Evolutionary conservation across 1,140 invertebrate genomes (phyloP).

Genomic region (Lepidurus apus): DNA sequence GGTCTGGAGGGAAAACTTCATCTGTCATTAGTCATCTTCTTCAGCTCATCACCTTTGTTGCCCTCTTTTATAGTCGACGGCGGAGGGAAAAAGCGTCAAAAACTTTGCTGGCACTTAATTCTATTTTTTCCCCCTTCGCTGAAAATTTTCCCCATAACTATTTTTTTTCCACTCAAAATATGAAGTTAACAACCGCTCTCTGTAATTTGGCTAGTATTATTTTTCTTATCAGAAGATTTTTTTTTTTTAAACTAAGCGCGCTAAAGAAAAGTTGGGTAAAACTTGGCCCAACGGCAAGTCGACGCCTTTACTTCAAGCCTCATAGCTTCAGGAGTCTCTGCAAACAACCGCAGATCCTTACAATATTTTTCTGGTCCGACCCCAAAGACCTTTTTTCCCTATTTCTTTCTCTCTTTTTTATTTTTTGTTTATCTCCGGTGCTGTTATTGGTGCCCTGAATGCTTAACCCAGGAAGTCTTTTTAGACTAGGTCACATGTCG

Average conservation of each 20-base stretch:
- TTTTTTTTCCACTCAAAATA: not conserved
- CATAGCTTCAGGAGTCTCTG: no score
- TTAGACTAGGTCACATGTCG: not conserved
- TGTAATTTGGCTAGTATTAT: no score
- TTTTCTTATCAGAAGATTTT: no score
- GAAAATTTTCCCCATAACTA: no score
- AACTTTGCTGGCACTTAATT: not conserved
- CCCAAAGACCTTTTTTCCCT: no score
- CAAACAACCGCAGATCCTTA: no score
- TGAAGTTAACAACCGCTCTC: not conserved
- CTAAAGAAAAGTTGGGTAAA: no score
- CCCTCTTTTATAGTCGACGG: not conserved
- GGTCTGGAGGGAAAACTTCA: not conserved
- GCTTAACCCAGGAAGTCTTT: constrained; percentile 19
- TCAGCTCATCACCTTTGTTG: not conserved
- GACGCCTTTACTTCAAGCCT: no score
- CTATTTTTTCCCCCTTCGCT: not conserved
- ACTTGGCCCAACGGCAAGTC: no score
- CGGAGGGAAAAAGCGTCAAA: not conserved
- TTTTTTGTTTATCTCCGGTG: not conserved
- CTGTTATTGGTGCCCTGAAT: not conserved
- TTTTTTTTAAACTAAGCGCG: no score
- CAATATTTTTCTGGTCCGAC: no score
- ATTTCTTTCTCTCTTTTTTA: not conserved
- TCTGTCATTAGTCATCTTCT: constrained; percentile 11